These are phyloP conservation scores for Lamellibrachia columna DNA, from an alignment of 2,888 invertebrate genomes.

Conservation along the genomic window DNA sequence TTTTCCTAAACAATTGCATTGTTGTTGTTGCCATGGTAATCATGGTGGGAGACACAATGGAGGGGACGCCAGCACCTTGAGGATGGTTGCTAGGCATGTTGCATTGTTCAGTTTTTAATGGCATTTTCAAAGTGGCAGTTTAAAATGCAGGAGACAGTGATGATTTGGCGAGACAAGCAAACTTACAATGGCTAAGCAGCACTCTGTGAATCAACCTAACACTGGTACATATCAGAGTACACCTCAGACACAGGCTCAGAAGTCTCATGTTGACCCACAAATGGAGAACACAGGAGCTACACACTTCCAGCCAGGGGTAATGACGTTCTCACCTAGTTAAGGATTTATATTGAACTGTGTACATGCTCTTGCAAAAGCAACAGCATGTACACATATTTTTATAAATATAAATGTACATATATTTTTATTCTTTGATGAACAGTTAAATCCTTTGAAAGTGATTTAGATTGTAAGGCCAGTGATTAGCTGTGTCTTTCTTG, in stretches of 20 bases:
- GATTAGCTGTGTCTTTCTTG: no score
- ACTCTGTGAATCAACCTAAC: neutral
- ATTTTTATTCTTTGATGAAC: no score
- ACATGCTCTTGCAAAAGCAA: neutral
- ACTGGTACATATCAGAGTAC: neutral
- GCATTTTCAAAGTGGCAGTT: slow-evolving; percentile 2
- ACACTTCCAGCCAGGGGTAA: neutral
- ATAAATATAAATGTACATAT: no score
- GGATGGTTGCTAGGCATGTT: neutral
- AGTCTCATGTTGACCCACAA: neutral
- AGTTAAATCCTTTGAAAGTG: no score
- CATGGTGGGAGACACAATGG: neutral
- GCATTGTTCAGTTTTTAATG: neutral
- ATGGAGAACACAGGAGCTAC: neutral
- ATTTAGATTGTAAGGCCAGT: no score
- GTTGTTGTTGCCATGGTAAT: neutral
- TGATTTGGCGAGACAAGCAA: neutral
- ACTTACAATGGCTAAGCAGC: neutral
- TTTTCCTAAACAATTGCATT: slow-evolving; percentile 16
- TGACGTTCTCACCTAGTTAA: neutral
- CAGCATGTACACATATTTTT: no score
- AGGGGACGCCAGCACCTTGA: neutral
- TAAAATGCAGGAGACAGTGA: neutral
- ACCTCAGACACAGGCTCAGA: neutral
- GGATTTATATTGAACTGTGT: neutral